Conservation (phyloP, 2,888 invertebrate genomes). For the Rhagium mordax region DNA sequence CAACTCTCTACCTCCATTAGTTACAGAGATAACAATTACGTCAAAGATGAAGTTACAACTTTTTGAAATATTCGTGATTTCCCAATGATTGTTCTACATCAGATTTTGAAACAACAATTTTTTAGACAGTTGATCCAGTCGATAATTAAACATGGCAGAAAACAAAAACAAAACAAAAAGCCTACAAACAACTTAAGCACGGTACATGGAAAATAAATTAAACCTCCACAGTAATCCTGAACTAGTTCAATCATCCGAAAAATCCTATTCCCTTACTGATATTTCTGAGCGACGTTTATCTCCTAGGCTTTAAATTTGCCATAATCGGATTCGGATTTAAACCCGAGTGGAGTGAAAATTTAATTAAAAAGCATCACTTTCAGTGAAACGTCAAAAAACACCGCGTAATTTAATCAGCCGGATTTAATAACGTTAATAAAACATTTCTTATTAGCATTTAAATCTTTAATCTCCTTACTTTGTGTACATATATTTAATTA, state of each 20-base stretch:
- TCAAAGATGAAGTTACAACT: no score
- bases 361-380: constrained; percentile 27
- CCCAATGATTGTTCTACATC: no score
- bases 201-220: constrained; percentile 3
- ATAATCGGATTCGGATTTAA: constrained; percentile 26
- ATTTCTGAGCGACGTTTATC: constrained; percentile 15
- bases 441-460: constrained; percentile 1
- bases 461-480: constrained; percentile 26
- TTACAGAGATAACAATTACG: no score
- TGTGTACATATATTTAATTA: background rate
- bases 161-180: background rate
- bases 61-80: no score
- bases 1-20: no score
- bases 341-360: constrained; percentile 19
- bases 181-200: no score
- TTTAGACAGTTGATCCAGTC: no score
- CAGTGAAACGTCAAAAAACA: background rate
- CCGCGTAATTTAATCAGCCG: constrained; percentile 7
- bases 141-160: background rate
- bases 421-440: constrained; percentile 8
- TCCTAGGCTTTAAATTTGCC: constrained; percentile 8
- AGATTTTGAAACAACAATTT: no score
- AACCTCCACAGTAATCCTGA: background rate
- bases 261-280: background rate
- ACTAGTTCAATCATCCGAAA: background rate